phyloP scores from a whole-genome alignment of 2,797 vertebrate species.

The Hylomyscus alleni region DNA sequence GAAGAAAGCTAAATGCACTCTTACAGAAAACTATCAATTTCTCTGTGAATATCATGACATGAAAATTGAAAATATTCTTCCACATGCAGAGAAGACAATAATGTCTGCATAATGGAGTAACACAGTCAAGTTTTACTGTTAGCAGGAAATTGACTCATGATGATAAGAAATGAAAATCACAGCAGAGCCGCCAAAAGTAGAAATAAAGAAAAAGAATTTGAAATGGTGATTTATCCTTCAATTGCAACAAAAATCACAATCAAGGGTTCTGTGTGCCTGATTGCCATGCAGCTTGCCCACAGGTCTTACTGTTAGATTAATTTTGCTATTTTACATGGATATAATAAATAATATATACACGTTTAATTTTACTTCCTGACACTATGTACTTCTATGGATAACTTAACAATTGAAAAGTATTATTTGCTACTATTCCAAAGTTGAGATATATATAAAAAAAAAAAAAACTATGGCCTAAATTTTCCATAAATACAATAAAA shows the following conservation, averaged over 20 bases:
- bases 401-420: neutral
- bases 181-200: neutral
- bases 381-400: constrained; percentile 1
- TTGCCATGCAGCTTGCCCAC: neutral
- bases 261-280: neutral
- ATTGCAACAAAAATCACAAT: constrained; percentile 7
- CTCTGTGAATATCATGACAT: neutral
- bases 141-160: constrained; percentile 34
- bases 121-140: neutral
- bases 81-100: neutral
- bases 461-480: neutral
- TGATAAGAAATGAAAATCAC: constrained; percentile 45
- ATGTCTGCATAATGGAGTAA: neutral
- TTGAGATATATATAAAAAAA: neutral
- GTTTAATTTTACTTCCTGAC: neutral
- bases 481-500: neutral
- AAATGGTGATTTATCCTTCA: neutral
- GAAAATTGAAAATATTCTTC: constrained; percentile 30
- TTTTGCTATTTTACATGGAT: constrained; percentile 58
- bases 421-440: constrained; percentile 12
- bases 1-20: neutral
- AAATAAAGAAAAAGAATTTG: neutral
- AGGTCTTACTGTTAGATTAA: constrained; percentile 11
- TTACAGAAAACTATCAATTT: constrained; percentile 24
- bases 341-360: constrained; percentile 5